Conservation (phyloP, 1,140 invertebrate genomes). For the Dysdera silvatica region DNA sequence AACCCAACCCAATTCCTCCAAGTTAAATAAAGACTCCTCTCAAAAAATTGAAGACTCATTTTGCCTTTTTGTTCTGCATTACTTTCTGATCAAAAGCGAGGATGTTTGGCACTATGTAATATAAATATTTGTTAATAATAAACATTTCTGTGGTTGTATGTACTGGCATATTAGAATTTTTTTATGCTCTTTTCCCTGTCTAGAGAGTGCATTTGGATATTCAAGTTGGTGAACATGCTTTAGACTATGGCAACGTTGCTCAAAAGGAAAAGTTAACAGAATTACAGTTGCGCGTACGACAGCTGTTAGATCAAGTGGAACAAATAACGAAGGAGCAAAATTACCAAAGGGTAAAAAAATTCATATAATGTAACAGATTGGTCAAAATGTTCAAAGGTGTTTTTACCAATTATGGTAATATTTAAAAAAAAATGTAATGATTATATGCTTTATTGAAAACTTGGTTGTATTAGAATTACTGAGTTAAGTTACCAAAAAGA, state of each 20-base stretch:
- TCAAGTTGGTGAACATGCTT: conserved; percentile 96
- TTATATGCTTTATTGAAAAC: no score
- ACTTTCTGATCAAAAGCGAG: no score
- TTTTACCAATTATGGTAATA: neutral
- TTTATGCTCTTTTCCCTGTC: conserved; percentile 35
- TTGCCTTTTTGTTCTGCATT: no score
- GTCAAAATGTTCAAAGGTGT: no score
- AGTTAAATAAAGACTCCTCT: no score
- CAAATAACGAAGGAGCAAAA: conserved; percentile 99
- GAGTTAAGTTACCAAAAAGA: no score
- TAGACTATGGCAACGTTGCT: conserved; percentile 94
- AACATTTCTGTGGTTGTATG: neutral
- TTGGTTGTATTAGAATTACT: no score
- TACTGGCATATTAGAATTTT: neutral
- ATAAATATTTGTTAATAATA: neutral
- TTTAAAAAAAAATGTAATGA: no score
- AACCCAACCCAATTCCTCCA: no score
- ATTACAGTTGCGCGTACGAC: conserved; percentile 86
- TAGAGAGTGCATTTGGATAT: conserved; percentile 93
- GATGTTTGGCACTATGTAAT: no score
- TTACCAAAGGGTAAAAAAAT: conserved; percentile 86
- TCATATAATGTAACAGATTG: neutral
- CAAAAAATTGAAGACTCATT: no score
- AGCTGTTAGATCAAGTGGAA: conserved; percentile 94
- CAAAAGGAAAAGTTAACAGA: conserved; percentile 97